A percentile compares a stretch with the other conserved stretches of the same genome.
Evolutionary conservation across 1,140 invertebrate genomes (phyloP).

Genomic region (Drosophila mojavensis): DNA sequence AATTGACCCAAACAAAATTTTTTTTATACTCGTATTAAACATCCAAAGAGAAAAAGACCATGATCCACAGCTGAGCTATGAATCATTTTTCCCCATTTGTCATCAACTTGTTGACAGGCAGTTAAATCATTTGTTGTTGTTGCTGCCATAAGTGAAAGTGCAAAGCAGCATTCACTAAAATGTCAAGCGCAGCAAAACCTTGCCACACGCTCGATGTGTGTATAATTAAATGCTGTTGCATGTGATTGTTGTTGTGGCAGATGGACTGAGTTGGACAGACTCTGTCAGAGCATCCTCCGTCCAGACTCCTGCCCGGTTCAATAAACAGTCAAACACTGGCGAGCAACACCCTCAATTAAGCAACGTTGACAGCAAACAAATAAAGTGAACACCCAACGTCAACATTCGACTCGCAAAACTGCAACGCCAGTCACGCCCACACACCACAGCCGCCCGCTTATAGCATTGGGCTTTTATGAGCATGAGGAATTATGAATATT

Average conservation of each 20-base stretch:
- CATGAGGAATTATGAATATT: conserved; percentile 79
- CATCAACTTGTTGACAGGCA: conserved; percentile 29
- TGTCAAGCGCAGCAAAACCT: background rate
- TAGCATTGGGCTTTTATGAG: conserved; percentile 31
- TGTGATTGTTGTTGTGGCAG: background rate
- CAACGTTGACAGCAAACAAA: conserved; percentile 63
- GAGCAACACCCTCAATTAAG: conserved; percentile 70
- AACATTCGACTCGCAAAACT: conserved; percentile 54
- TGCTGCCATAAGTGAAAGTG: conserved; percentile 24
- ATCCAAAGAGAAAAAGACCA: no score
- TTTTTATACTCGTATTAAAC: no score
- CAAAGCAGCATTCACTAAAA: conserved; percentile 10
- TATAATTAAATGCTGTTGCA: conserved; percentile 66
- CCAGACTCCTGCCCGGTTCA: conserved; percentile 33
- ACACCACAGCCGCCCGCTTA: background rate
- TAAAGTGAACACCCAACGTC: conserved; percentile 37
- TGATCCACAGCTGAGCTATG: background rate
- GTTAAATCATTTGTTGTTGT: conserved; percentile 6
- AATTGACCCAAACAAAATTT: no score
- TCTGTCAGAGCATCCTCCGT: background rate
- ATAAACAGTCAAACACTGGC: conserved; percentile 44
- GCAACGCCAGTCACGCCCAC: conserved; percentile 36
- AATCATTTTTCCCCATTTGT: conserved; percentile 10
- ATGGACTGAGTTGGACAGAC: background rate
- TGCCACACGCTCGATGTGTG: conserved; percentile 35